Conservation (phyloP, 2,888 invertebrate species). For the Conus canariensis region DNA sequence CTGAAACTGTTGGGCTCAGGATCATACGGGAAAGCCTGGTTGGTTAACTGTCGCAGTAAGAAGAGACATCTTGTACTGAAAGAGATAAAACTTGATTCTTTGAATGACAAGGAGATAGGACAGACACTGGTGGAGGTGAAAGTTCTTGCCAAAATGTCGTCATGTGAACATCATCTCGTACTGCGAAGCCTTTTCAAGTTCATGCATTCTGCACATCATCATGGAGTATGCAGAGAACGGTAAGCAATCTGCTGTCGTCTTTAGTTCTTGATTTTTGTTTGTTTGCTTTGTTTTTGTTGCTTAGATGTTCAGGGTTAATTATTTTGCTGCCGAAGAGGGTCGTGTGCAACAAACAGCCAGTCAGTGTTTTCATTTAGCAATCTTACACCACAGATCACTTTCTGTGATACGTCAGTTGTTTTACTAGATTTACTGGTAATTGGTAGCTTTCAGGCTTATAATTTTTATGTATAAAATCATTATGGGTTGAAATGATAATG, state of each 20-base stretch:
- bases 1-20: slow-evolving; percentile 68
- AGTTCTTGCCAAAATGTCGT: slow-evolving; percentile 66
- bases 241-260: slow-evolving; percentile 45
- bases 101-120: slow-evolving; percentile 56
- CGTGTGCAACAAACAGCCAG: too few relatives aligned
- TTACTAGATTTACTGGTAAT: not conserved
- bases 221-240: slow-evolving; percentile 76
- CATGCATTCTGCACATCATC: slow-evolving; percentile 64
- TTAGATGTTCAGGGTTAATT: too few relatives aligned
- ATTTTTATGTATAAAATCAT: too few relatives aligned
- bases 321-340: too few relatives aligned
- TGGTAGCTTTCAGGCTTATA: not conserved
- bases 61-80: slow-evolving; percentile 65
- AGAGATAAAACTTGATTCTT: slow-evolving; percentile 58
- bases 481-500: too few relatives aligned
- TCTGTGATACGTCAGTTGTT: not conserved
- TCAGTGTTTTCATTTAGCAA: too few relatives aligned
- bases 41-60: slow-evolving; percentile 54
- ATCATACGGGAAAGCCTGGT: slow-evolving; percentile 72
- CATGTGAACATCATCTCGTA: slow-evolving; percentile 73
- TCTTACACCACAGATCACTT: too few relatives aligned
- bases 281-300: too few relatives aligned
- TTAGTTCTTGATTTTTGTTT: too few relatives aligned
- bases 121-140: slow-evolving; percentile 69
- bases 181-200: slow-evolving; percentile 68